phyloP scores from a whole-genome alignment of 2,888 invertebrate genomes.

The Sesia bembeciformis region DNA sequence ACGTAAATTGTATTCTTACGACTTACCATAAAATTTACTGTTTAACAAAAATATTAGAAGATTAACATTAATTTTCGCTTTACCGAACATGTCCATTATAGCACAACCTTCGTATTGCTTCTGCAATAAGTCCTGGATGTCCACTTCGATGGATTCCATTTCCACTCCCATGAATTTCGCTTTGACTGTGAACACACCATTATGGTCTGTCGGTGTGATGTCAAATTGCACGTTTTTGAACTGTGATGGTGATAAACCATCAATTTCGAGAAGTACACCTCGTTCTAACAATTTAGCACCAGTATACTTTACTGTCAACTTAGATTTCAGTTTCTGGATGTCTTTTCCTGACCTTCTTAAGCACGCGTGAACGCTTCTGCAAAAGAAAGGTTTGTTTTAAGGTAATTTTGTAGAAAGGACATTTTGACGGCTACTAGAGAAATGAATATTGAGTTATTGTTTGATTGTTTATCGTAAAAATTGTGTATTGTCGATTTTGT shows the following conservation, averaged over 20 bases:
- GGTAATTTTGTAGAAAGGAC: too few relatives aligned
- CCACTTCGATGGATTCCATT: conserved; percentile 81
- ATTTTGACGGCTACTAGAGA: too few relatives aligned
- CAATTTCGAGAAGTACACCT: conserved; percentile 81
- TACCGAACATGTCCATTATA: conserved; percentile 85
- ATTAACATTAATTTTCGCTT: conserved; percentile 85
- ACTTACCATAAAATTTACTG: conserved; percentile 83
- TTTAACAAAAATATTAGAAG: conserved; percentile 82
- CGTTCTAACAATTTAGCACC: conserved; percentile 81
- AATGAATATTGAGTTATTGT: too few relatives aligned
- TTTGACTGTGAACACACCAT: conserved; percentile 80
- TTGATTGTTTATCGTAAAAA: too few relatives aligned
- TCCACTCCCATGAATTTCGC: conserved; percentile 86
- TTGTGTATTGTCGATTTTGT: too few relatives aligned
- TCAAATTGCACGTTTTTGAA: conserved; percentile 85
- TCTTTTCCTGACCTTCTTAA: conserved; percentile 62
- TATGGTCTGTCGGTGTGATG: conserved; percentile 78
- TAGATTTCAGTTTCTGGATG: conserved; percentile 73
- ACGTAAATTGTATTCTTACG: conserved; percentile 14
- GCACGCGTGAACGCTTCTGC: conserved; percentile 73
- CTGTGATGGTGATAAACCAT: conserved; percentile 78
- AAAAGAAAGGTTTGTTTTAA: too few relatives aligned
- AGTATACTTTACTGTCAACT: conserved; percentile 77
- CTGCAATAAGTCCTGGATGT: conserved; percentile 82
- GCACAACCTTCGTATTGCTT: conserved; percentile 84